Conservation (phyloP, 2,113 vertebrate genomes). For the Lethenteron camtschaticum region DNA sequence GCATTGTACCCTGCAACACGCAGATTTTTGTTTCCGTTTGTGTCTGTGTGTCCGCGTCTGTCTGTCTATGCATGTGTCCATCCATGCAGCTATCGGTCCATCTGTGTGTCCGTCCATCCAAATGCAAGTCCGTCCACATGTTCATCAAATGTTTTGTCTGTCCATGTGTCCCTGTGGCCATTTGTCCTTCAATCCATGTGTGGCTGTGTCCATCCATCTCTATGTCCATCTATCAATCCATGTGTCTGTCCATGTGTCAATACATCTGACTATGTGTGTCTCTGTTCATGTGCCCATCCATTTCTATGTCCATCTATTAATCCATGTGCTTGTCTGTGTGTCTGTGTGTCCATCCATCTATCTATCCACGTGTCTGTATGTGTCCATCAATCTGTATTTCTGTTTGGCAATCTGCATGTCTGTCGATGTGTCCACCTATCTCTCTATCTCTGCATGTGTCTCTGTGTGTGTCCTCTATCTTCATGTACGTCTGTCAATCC, state of each 20-base stretch:
- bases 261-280: neutral
- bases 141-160: neutral
- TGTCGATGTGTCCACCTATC: neutral
- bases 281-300: neutral
- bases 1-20: too few species aligned
- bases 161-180: neutral
- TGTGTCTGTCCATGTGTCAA: neutral
- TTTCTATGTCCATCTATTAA: neutral
- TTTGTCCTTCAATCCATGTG: neutral
- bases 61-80: neutral
- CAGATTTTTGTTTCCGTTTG: neutral
- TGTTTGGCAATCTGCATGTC: neutral
- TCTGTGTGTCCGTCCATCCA: neutral
- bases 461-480: neutral
- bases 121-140: neutral
- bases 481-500: neutral
- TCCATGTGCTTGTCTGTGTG: neutral
- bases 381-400: neutral
- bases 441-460: neutral
- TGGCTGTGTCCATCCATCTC: neutral
- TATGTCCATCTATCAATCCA: neutral
- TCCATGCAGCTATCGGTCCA: neutral
- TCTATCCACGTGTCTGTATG: neutral
- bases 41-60: neutral
- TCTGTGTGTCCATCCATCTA: neutral